Evolutionary conservation across 2,888 invertebrate genomes (phyloP), one percentile per base, ranked within the genome.

Genomic region (Unio pictorum): DNA sequence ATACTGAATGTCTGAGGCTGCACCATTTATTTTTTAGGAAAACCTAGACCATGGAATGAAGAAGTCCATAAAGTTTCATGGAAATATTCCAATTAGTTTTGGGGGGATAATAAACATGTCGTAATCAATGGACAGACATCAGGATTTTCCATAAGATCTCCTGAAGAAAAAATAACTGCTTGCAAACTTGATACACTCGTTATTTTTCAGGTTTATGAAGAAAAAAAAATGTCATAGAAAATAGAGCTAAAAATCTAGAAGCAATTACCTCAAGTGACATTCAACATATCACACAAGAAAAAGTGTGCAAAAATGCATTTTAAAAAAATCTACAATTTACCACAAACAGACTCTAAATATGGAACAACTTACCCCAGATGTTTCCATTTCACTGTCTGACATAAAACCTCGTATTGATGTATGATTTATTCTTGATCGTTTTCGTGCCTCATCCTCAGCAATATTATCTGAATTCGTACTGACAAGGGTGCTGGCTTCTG

Each of bases 311-410:
- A n/a, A 34, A 34, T 34, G 34, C 34, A 34, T 34, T 34, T 28
- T 1, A 15, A 45, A 11, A 30, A 45, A 45, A 45, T 45, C 45
- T 15, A 45, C 4, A 3, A 45, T 45, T 45, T 11, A 45, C 15
- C 45, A 15, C 15, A 45, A 15, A 15, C 45, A 0, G 11, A 45
- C 15, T 45, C 45, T 15, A 15, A 45, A 45, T 45, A 11, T 15
- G 11, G 15, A 45, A 45, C 8, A 45, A 76, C 94, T 94, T 93
- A 96, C 95, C 93, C 95, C 95, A 91, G 94, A 93, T 90, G 95
- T 94, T 91, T 95, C 95, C 89, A 95, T 95, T 92, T 97, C 97
- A 88, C 96, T 96, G 91, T 97, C 97, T 84, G 97, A 97, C 87
- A 96, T 95, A 84, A 96, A 95, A 85, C 96, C 96, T 89, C 96